These are phyloP conservation scores for Furcula furcula DNA, from an alignment of 2,888 invertebrate genomes.

Conservation along the genomic window DNA sequence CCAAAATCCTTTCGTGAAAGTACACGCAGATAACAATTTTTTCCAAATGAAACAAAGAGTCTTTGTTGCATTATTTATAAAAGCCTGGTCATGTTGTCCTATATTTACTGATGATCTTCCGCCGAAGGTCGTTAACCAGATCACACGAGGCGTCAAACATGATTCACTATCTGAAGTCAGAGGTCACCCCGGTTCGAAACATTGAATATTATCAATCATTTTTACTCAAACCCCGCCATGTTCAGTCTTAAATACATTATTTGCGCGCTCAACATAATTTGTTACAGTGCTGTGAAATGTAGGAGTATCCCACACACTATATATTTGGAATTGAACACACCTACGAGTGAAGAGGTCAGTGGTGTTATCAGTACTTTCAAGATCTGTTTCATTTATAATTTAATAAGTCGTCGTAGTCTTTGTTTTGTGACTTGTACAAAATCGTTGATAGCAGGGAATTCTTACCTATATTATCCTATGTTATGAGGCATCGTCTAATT, in stretches of 20 bases:
- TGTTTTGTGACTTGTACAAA: no score
- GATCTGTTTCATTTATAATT: no score
- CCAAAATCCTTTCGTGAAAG: no score
- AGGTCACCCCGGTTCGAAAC: constrained; percentile 37
- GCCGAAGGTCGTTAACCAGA: constrained; percentile 41
- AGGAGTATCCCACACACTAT: no score
- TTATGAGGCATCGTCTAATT: no score
- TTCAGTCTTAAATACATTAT: constrained; percentile 23
- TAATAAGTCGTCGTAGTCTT: no score
- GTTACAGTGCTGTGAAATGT: constrained; percentile 33
- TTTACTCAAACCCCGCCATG: constrained; percentile 41
- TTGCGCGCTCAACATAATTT: constrained; percentile 29
- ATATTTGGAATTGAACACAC: constrained; percentile 50
- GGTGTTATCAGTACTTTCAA: constrained; percentile 3
- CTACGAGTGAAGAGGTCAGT: constrained; percentile 60
- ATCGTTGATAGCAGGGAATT: no score
- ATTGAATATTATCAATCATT: constrained; percentile 31
- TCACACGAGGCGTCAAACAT: constrained; percentile 17
- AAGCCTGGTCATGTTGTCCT: not conserved
- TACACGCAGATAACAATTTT: no score
- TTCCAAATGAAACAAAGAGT: not conserved
- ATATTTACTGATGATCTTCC: constrained; percentile 20
- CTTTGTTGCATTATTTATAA: no score
- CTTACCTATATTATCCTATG: no score
- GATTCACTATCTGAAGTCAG: constrained; percentile 43